Evolutionary conservation across 2,797 vertebrate species (phyloP).

Genomic region (Dryobates pubescens): DNA sequence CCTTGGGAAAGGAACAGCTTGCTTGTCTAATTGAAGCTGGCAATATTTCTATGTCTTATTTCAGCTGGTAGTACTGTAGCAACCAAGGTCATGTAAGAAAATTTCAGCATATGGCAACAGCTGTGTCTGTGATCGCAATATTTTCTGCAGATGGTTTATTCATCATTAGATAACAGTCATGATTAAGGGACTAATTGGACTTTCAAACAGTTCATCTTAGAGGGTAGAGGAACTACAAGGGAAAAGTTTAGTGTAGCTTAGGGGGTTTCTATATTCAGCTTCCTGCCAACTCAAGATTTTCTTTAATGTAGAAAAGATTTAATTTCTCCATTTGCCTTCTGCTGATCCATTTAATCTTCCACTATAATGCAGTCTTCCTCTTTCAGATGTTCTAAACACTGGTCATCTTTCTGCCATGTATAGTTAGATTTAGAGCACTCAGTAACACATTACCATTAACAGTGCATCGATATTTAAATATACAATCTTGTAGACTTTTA

Average conservation of each 20-base stretch:
- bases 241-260: background rate
- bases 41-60: constrained; percentile 71
- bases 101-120: constrained; percentile 49
- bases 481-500: background rate
- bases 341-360: background rate
- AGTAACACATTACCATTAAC: background rate
- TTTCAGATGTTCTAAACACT: background rate
- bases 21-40: constrained; percentile 77
- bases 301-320: background rate
- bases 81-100: constrained; percentile 77
- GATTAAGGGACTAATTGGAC: constrained; percentile 58
- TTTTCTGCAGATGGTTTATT: constrained; percentile 61
- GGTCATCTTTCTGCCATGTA: background rate
- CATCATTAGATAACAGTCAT: constrained; percentile 56
- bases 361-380: background rate
- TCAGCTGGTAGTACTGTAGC: constrained; percentile 72
- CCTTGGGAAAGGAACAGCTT: constrained; percentile 76
- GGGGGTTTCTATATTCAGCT: background rate
- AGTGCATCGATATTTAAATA: background rate
- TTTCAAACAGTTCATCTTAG: constrained; percentile 37
- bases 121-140: constrained; percentile 26
- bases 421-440: background rate
- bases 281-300: constrained; percentile 5
- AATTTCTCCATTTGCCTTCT: background rate
- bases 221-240: constrained; percentile 26